Conservation (phyloP, 2,113 vertebrate genomes). For the Ranitomeya variabilis region DNA sequence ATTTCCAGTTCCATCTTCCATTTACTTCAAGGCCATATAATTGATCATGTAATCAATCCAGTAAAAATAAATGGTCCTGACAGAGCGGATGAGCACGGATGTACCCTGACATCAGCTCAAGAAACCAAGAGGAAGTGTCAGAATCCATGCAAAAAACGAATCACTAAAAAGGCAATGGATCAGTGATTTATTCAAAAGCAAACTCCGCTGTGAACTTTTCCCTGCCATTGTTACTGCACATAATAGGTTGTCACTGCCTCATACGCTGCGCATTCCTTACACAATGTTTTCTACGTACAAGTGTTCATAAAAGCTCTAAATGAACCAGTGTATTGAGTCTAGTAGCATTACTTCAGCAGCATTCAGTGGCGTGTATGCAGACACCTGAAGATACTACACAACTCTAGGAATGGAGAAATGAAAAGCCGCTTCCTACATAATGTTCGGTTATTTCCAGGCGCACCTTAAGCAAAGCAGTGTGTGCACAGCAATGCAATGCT, state of each 20-base stretch:
- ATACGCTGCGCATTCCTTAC: neutral
- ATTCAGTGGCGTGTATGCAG: neutral
- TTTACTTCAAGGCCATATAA: neutral
- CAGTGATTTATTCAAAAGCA: neutral
- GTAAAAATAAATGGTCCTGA: neutral
- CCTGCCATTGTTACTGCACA: neutral
- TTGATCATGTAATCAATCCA: neutral
- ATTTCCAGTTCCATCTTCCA: neutral
- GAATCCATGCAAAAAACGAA: neutral
- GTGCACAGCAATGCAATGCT: constrained; percentile 4
- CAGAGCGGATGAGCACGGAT: neutral
- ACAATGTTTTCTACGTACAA: neutral
- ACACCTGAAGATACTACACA: neutral
- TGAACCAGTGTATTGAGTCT: neutral
- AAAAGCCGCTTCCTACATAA: neutral
- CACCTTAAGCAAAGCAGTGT: neutral
- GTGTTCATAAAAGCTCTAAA: neutral
- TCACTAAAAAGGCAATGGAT: neutral
- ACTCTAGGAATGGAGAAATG: neutral
- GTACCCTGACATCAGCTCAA: neutral
- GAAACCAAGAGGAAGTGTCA: neutral
- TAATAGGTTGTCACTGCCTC: neutral
- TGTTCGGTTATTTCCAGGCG: neutral
- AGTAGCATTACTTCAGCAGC: neutral
- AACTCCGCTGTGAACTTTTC: neutral